phyloP scores from a whole-genome alignment of 2,797 vertebrate genomes.

The Oreonectes daqikongensis region DNA sequence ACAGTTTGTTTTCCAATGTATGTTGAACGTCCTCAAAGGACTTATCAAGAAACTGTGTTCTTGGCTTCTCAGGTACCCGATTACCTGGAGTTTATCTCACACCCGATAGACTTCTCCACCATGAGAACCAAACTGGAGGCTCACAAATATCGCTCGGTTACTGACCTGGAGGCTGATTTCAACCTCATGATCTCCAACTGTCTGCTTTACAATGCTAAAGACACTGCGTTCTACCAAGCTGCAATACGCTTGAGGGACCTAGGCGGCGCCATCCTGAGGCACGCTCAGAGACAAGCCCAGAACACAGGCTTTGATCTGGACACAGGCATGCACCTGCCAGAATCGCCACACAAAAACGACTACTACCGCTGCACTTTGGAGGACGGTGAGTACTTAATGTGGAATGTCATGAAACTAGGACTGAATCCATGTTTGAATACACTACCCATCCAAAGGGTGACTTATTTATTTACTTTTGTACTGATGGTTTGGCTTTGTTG shows the following conservation, averaged over 20 bases:
- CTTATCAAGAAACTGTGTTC: neutral
- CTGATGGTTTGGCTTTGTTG: slow-evolving; percentile 4
- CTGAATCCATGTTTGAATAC: neutral
- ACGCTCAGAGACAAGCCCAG: slow-evolving; percentile 84
- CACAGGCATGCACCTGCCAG: slow-evolving; percentile 83
- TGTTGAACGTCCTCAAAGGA: neutral
- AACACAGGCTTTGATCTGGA: slow-evolving; percentile 83
- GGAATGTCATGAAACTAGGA: neutral
- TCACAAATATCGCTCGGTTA: slow-evolving; percentile 83
- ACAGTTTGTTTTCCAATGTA: neutral
- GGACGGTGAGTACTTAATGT: slow-evolving; percentile 77
- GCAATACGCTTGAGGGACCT: slow-evolving; percentile 84
- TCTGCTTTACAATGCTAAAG: slow-evolving; percentile 89
- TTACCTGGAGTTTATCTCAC: slow-evolving; percentile 89
- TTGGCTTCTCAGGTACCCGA: slow-evolving; percentile 80
- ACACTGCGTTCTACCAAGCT: slow-evolving; percentile 89
- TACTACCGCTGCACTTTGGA: slow-evolving; percentile 90
- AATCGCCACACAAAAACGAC: slow-evolving; percentile 84
- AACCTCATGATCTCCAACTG: slow-evolving; percentile 91
- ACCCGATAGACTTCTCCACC: slow-evolving; percentile 91
- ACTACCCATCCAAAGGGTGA: neutral
- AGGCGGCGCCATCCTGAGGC: slow-evolving; percentile 83
- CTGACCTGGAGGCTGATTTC: slow-evolving; percentile 89
- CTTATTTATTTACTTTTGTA: neutral
- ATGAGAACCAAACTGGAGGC: slow-evolving; percentile 87